Conservation (phyloP, 2,113 vertebrate genomes). For the Laticauda laticaudata region DNA sequence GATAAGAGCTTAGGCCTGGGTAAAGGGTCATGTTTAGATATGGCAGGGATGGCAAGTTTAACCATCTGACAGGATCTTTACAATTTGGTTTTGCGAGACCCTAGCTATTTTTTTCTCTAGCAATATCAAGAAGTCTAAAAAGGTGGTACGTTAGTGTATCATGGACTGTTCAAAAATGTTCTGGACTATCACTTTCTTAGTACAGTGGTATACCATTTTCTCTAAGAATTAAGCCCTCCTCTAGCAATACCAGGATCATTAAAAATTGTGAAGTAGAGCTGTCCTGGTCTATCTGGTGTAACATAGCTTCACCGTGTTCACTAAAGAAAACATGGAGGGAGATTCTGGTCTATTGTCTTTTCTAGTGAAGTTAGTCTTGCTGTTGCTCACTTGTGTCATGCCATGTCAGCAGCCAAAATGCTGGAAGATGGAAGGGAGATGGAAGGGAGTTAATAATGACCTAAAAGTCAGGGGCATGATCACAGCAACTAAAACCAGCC, state of each 20-base stretch:
- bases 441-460: background rate
- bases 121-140: background rate
- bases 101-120: background rate
- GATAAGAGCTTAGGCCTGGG: background rate
- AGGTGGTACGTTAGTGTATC: background rate
- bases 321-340: background rate
- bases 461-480: background rate
- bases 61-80: background rate
- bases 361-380: background rate
- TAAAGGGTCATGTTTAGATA: background rate
- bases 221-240: background rate
- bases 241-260: background rate
- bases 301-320: background rate
- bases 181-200: background rate
- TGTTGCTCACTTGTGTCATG: background rate
- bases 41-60: background rate
- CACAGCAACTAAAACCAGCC: background rate
- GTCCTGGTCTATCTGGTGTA: background rate
- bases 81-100: background rate
- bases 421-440: background rate
- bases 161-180: background rate
- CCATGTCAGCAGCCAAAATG: background rate
- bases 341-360: background rate
- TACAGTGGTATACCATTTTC: background rate
- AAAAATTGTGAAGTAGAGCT: background rate